These are phyloP conservation scores for Mormyrops boulengeri DNA, from an alignment of 2,797 vertebrate species.

Conservation along the genomic window DNA sequence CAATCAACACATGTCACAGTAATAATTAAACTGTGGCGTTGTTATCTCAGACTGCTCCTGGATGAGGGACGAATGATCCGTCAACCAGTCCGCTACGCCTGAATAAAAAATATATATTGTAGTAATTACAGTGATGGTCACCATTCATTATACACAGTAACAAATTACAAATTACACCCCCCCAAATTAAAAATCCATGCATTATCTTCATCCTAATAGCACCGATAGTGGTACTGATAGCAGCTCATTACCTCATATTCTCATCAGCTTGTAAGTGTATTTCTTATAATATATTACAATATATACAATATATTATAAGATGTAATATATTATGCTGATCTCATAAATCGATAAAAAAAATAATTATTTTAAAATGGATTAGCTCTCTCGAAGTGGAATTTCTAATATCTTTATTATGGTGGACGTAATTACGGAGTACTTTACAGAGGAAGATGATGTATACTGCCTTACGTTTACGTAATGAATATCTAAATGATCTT, in stretches of 20 bases:
- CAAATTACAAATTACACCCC: neutral
- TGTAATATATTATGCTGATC: neutral
- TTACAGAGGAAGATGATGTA: neutral
- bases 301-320: neutral
- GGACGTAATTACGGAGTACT: neutral
- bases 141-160: neutral
- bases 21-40: neutral
- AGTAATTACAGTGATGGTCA: neutral
- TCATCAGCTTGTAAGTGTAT: neutral
- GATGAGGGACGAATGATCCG: neutral
- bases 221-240: neutral
- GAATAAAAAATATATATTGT: neutral
- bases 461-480: neutral
- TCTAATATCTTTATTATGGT: neutral
- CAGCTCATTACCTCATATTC: neutral
- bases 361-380: neutral
- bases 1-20: neutral
- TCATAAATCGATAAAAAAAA: neutral
- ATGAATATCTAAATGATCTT: neutral
- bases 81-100: neutral
- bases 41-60: neutral
- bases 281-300: neutral
- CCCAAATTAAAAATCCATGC: neutral
- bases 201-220: neutral
- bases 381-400: neutral